Evolutionary conservation across 2,113 vertebrate species (phyloP).

Genomic region (Taxidea taxus): DNA sequence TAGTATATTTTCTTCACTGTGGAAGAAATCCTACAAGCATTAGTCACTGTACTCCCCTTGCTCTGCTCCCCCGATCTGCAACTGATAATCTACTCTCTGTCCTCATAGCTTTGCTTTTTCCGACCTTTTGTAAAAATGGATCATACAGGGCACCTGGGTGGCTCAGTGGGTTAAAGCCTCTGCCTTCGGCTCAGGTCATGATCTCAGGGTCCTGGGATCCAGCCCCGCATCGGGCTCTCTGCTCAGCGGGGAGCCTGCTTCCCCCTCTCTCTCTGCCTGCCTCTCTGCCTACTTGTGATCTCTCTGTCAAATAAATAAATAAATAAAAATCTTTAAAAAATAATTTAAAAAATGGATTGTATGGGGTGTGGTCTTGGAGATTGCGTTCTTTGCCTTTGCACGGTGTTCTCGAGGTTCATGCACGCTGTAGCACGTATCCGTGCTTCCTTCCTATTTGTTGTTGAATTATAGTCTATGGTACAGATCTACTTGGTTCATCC

Average conservation of each 20-base stretch:
- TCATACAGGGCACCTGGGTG: too few relatives aligned
- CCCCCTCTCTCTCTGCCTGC: too few relatives aligned
- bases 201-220: too few relatives aligned
- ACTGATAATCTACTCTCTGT: neutral
- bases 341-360: neutral
- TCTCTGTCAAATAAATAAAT: too few relatives aligned
- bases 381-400: neutral
- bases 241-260: too few relatives aligned
- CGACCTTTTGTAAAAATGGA: neutral
- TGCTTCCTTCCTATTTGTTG: neutral
- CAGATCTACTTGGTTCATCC: neutral
- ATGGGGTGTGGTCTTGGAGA: too few relatives aligned
- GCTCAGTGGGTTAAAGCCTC: too few relatives aligned
- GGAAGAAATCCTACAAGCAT: neutral
- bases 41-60: too few relatives aligned
- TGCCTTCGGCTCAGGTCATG: too few relatives aligned
- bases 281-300: too few relatives aligned
- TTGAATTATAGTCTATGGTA: neutral
- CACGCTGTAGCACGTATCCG: accelerated
- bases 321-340: too few relatives aligned
- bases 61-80: neutral
- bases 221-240: too few relatives aligned
- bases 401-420: neutral
- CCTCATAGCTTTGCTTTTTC: neutral
- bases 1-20: neutral